phyloP scores from a whole-genome alignment of 2,888 invertebrate genomes.

The Epistrophe eligans region DNA sequence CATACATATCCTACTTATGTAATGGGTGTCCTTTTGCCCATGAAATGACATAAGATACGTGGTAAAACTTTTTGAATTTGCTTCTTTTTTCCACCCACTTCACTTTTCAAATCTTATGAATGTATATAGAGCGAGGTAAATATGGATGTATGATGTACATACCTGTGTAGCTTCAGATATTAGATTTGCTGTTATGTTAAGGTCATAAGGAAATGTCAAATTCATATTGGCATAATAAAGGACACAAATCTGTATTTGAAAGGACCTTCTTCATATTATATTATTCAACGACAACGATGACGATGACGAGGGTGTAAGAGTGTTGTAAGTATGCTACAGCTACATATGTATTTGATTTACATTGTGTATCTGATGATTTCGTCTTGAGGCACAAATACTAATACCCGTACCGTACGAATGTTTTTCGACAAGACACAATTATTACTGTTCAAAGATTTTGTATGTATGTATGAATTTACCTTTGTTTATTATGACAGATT shows the following conservation, averaged over 20 bases:
- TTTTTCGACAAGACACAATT: background rate
- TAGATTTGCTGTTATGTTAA: constrained; percentile 7
- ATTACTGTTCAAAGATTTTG: background rate
- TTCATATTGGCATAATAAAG: constrained; percentile 30
- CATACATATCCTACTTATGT: background rate
- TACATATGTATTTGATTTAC: background rate
- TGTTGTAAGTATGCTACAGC: background rate
- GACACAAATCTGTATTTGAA: constrained; percentile 24
- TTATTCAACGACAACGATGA: background rate
- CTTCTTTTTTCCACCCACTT: background rate
- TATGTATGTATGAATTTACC: background rate
- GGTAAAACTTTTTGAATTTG: constrained; percentile 14
- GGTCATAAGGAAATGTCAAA: constrained; percentile 31
- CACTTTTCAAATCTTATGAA: background rate
- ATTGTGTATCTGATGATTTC: background rate
- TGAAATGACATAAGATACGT: constrained; percentile 20
- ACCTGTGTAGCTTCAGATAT: background rate
- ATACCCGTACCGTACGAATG: background rate
- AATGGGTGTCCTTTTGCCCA: constrained; percentile 22
- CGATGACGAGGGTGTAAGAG: constrained; percentile 14
- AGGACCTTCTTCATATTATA: constrained; percentile 2
- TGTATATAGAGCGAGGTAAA: too few species aligned
- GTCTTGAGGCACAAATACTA: background rate
- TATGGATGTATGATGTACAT: background rate
- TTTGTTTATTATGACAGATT: constrained; percentile 8